Conservation (phyloP, 2,797 vertebrate species). For the Gobio occitaniae region DNA sequence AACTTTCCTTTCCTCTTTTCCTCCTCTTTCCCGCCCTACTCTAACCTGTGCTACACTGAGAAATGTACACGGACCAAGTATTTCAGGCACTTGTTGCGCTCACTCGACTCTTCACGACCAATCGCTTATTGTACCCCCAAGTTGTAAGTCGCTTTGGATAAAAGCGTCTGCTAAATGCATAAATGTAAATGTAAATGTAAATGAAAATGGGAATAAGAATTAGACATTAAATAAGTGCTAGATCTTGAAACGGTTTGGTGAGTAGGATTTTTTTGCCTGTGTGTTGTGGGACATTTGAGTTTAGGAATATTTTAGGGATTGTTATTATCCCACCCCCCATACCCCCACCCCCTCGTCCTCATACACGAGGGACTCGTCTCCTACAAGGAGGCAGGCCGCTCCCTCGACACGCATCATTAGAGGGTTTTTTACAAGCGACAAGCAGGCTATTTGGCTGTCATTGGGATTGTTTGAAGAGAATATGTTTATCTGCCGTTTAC, state of each 20-base stretch:
- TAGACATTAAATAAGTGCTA: constrained; percentile 58
- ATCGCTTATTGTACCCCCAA: too few species aligned
- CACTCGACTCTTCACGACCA: too few species aligned
- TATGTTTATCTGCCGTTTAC: constrained; percentile 88
- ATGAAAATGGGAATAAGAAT: constrained; percentile 45
- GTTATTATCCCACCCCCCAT: constrained; percentile 72
- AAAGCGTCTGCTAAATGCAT: too few species aligned
- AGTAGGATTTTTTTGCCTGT: constrained; percentile 60
- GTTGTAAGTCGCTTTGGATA: too few species aligned
- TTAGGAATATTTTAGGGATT: constrained; percentile 77
- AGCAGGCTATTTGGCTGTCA: constrained; percentile 95
- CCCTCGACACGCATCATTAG: constrained; percentile 95
- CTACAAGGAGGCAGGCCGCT: constrained; percentile 87
- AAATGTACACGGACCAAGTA: too few species aligned
- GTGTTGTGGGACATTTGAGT: constrained; percentile 69
- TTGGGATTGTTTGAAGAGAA: constrained; percentile 94
- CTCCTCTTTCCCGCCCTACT: too few species aligned
- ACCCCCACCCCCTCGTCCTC: constrained; percentile 64
- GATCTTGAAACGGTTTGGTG: constrained; percentile 70
- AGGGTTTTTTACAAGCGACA: constrained; percentile 90
- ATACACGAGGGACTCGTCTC: constrained; percentile 84
- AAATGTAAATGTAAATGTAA: too few species aligned
- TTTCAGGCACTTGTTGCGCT: too few species aligned
- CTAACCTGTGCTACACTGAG: too few species aligned
- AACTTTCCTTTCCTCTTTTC: too few species aligned